Evolutionary conservation across 2,888 invertebrate species (phyloP).

Genomic region (Eupithecia inturbata): DNA sequence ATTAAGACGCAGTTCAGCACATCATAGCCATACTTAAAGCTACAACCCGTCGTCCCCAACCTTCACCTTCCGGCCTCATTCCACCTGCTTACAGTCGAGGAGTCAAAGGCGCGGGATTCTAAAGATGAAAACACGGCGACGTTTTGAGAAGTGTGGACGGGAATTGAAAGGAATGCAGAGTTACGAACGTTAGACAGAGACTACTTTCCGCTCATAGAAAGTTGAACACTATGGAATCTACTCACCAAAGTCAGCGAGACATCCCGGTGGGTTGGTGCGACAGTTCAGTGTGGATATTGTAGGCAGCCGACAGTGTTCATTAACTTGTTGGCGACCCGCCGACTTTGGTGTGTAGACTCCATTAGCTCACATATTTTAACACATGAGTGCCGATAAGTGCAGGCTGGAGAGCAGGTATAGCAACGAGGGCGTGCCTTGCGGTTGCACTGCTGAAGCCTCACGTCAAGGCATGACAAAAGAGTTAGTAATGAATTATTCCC

Average conservation of each 20-base stretch:
- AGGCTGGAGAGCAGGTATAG: too few relatives aligned
- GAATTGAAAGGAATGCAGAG: slow-evolving; percentile 37
- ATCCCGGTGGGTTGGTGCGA: not conserved
- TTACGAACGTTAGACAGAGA: not conserved
- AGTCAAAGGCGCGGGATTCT: slow-evolving; percentile 53
- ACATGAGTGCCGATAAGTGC: too few relatives aligned
- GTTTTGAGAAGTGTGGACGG: slow-evolving; percentile 32
- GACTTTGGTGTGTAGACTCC: too few relatives aligned
- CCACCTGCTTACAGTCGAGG: slow-evolving; percentile 35
- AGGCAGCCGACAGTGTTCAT: not conserved
- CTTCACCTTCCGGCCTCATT: slow-evolving; percentile 53
- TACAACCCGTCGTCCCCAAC: slow-evolving; percentile 25
- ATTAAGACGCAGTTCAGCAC: not conserved
- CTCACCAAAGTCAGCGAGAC: not conserved
- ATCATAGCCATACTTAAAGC: not conserved
- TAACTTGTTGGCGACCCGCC: not conserved
- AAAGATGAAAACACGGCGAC: slow-evolving; percentile 51
- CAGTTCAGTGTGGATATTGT: not conserved
- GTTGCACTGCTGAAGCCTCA: too few relatives aligned
- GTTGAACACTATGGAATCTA: not conserved
- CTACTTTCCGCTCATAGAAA: not conserved
- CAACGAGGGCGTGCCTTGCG: too few relatives aligned
- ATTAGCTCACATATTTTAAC: too few relatives aligned
- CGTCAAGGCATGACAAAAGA: too few relatives aligned
- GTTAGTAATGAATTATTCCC: too few relatives aligned